A percentile compares a stretch with the other conserved stretches of the same genome.
Conservation (phyloP, 2,113 vertebrate species). For the Callithrix jacchus region DNA sequence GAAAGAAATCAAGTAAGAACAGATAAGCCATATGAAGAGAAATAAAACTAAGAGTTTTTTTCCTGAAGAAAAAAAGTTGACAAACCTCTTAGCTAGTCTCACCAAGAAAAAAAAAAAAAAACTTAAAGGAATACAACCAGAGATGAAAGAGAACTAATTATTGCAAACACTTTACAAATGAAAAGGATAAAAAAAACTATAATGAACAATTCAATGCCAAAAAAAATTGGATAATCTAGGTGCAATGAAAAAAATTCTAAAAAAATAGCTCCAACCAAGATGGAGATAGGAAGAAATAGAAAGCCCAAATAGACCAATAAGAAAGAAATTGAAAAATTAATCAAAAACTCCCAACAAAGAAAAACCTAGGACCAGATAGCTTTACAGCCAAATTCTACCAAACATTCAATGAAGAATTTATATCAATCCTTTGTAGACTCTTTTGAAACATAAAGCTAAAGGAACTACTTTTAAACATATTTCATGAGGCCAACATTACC, state of each 20-base stretch:
- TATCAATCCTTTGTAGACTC: no score
- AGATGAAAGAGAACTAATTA: not conserved
- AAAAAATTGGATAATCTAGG: not conserved
- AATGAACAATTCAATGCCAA: not conserved
- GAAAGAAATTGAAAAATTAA: no score
- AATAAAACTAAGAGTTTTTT: not conserved
- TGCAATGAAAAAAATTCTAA: not conserved
- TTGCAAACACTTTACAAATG: not conserved
- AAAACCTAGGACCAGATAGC: no score
- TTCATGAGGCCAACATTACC: not conserved
- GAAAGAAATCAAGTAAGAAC: not conserved
- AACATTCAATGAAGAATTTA: no score
- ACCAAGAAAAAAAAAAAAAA: not conserved
- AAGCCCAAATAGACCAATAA: no score
- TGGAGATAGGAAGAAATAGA: no score
- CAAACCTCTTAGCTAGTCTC: not conserved
- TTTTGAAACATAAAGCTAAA: no score
- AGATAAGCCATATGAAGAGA: not conserved
- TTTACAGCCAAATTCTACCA: no score
- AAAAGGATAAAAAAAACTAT: not conserved
- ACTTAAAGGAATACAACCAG: not conserved
- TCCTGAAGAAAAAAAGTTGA: not conserved
- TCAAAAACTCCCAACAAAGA: no score
- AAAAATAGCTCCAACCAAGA: not conserved
- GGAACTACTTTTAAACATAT: no score